A percentile compares a stretch with the other conserved stretches of the same genome.
These are phyloP conservation scores for Montipora foliosa DNA, from an alignment of 64 coral and sea anemone genomes.

Conservation along the genomic window DNA sequence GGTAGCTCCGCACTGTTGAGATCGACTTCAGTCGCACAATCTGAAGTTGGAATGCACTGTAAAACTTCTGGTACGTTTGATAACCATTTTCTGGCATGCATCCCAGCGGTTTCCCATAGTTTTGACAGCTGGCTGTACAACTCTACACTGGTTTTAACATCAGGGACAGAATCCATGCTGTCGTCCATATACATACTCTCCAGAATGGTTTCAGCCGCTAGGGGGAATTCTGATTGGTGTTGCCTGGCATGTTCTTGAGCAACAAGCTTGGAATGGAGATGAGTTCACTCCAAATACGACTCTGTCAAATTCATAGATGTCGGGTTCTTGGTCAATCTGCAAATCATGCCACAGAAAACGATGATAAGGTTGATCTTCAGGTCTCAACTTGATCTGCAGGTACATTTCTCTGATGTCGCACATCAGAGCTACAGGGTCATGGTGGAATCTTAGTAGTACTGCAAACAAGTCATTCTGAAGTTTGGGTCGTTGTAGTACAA, in stretches of 20 bases:
- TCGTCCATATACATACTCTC: not conserved
- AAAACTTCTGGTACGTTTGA: constrained; percentile 18
- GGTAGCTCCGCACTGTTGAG: constrained; percentile 5
- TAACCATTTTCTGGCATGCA: constrained; percentile 29
- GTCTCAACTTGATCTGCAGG: constrained; percentile 25
- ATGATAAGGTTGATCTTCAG: constrained; percentile 49
- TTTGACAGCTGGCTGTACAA: constrained; percentile 25
- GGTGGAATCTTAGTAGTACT: constrained; percentile 40
- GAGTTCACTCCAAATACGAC: constrained; percentile 1
- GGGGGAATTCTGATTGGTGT: constrained; percentile 20
- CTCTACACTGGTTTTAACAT: constrained; percentile 21
- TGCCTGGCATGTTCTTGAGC: constrained; percentile 28
- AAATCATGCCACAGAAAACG: constrained; percentile 15
- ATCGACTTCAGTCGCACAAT: constrained; percentile 29
- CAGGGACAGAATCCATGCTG: not conserved
- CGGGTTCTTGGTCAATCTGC: not conserved
- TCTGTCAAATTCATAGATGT: not conserved
- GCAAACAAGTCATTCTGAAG: constrained; percentile 55
- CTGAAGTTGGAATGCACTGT: constrained; percentile 1
- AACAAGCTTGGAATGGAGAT: constrained; percentile 47
- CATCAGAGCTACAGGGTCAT: constrained; percentile 24
- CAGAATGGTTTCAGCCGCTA: not conserved
- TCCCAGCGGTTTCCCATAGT: constrained; percentile 12
- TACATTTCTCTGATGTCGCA: constrained; percentile 7
- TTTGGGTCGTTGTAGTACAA: constrained; percentile 51